Evolutionary conservation across 1,140 invertebrate species (phyloP).

Genomic region (Oreohelix idahoensis): DNA sequence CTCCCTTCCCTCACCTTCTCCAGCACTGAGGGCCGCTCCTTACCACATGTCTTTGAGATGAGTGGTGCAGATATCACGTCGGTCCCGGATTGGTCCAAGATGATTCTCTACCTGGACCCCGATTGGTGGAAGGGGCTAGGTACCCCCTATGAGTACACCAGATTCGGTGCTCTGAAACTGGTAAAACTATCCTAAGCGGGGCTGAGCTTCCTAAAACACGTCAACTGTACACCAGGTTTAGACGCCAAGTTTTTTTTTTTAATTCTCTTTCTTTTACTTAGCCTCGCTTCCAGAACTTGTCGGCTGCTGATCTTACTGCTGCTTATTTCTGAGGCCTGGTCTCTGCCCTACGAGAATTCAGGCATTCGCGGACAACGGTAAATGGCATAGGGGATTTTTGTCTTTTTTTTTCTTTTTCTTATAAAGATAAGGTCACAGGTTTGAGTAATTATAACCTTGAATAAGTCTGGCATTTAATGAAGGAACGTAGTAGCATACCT

Average conservation of each 20-base stretch:
- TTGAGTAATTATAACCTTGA: neutral
- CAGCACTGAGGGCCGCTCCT: neutral
- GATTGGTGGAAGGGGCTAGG: slow-evolving; percentile 50
- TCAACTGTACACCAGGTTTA: neutral
- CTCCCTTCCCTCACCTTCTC: neutral
- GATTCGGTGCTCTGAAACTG: slow-evolving; percentile 63
- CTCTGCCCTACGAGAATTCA: neutral
- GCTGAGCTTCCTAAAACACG: slow-evolving; percentile 24
- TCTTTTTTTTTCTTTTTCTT: no score
- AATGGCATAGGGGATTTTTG: no score
- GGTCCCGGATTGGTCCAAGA: slow-evolving; percentile 40
- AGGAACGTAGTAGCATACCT: no score
- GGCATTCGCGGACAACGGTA: neutral
- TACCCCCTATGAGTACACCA: slow-evolving; percentile 38
- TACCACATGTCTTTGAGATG: neutral
- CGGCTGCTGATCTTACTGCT: neutral
- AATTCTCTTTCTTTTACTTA: slow-evolving; percentile 3
- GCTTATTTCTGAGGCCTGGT: neutral
- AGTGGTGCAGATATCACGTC: neutral
- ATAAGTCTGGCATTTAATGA: no score
- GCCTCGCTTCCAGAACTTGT: neutral
- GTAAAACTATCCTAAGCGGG: slow-evolving; percentile 59
- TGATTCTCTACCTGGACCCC: slow-evolving; percentile 30
- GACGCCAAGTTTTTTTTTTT: neutral
- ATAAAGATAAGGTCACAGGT: neutral